These are phyloP conservation scores for Spheniscus mendiculus DNA, from an alignment of 2,113 vertebrate species.

Conservation along the genomic window DNA sequence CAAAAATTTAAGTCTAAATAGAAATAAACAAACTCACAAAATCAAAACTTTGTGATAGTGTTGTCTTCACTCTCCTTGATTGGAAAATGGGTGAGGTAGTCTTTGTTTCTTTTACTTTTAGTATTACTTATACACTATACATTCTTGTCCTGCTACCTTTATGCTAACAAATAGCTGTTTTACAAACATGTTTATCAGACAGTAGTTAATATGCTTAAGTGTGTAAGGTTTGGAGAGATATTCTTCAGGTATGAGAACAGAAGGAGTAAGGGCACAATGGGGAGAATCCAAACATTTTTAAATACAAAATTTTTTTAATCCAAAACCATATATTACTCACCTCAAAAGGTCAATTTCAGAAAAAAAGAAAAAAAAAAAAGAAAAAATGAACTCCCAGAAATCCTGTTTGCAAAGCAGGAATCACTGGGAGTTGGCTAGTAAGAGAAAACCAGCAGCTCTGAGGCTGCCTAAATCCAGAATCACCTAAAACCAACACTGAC, in stretches of 20 bases:
- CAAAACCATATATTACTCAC: not conserved
- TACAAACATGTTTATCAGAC: not conserved
- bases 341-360: not conserved
- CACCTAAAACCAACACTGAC: not conserved
- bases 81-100: not conserved
- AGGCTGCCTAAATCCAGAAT: not conserved
- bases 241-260: not conserved
- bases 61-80: not conserved
- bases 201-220: not conserved
- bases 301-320: not conserved
- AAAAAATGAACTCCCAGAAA: not conserved
- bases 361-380: not conserved
- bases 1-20: not conserved
- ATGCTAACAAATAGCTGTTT: not conserved
- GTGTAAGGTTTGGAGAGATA: not conserved
- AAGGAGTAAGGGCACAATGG: not conserved
- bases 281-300: not conserved
- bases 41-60: not conserved
- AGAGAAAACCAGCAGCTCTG: not conserved
- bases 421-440: not conserved
- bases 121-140: not conserved
- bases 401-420: not conserved
- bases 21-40: not conserved
- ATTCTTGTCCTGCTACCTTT: not conserved
- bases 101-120: not conserved